Evolutionary conservation across 2,113 vertebrate species (phyloP).

Genomic region (Cyanoliseus patagonus): DNA sequence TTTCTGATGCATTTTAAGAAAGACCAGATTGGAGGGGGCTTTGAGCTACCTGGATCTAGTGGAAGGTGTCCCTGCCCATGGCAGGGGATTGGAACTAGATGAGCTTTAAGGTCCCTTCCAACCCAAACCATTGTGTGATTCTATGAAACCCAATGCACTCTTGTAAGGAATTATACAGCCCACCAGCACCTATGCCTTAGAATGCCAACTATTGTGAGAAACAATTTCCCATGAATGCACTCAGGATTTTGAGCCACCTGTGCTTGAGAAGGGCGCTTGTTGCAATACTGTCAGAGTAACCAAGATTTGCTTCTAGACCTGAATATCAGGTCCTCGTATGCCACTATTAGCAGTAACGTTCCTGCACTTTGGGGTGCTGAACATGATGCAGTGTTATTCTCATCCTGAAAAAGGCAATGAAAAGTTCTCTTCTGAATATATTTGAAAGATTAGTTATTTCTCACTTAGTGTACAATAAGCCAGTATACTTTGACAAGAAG

Average conservation of each 20-base stretch:
- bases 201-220: neutral
- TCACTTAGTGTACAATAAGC: neutral
- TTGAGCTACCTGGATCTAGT: neutral
- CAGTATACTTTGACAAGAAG: slow-evolving; percentile 8
- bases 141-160: neutral
- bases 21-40: neutral
- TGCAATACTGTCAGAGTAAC: neutral
- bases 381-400: neutral
- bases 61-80: neutral
- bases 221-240: neutral
- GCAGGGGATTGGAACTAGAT: neutral
- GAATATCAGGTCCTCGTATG: fast-evolving
- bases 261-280: neutral
- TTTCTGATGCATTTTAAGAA: neutral
- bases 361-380: neutral
- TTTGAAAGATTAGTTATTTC: neutral
- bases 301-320: neutral
- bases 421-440: neutral
- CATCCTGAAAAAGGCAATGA: neutral
- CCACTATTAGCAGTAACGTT: neutral
- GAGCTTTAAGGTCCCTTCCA: neutral
- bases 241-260: neutral
- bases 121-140: neutral
- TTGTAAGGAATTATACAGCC: neutral
- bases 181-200: neutral